Base-by-base conservation (phyloP, 2,113 vertebrate species). In the Callipepla californica region DNA sequence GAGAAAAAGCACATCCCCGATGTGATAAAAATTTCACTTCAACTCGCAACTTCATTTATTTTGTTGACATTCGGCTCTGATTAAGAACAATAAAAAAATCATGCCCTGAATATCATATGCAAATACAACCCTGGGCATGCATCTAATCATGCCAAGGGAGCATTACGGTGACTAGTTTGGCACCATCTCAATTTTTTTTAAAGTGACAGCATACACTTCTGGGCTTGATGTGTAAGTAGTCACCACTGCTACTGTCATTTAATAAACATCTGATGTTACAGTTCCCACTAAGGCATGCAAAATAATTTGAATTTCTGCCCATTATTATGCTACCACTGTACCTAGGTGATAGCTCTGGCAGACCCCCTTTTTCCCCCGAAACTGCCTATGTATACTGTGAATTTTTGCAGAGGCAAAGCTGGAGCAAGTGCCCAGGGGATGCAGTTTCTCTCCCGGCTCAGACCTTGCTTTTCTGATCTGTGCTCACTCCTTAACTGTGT, bases 41-140 rank as follows among this genome's bases (percentile, higher is more conserved):
- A 98, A 98, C 98, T 98, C 97, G 98, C 99, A 99, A 99, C 98
- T 99, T 99, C 98, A 99, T 99, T 99, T 99, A 99, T 99, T 99
- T 99, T 99, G 99, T 99, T 99, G 99, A 99, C 99, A 99, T 99
- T 99, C 98, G 98, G 98, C 98, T 98, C 98, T 99, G 99, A 99
- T 99, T 99, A 99, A 99, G 99, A 99, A 99, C 98, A 99, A 99
- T 99, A 99, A 99, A 99, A 98, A 98, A 98, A 98, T 98, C 98
- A 98, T 99, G 98, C 98, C 98, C 99, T 98, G 98, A 99, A 99
- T 98, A 99, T 99, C 98, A 98, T 99, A 99, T 99, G 99, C 99
- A 99, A 99, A 99, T 99, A 98, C 97, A 98, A 98, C 98, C 98
- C 98, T 98, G 98, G 98, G 98, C 98, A 98, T 99, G 98, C 98